Evolutionary conservation across 2,888 invertebrate species (phyloP).

Genomic region (Synergus gifuensis): DNA sequence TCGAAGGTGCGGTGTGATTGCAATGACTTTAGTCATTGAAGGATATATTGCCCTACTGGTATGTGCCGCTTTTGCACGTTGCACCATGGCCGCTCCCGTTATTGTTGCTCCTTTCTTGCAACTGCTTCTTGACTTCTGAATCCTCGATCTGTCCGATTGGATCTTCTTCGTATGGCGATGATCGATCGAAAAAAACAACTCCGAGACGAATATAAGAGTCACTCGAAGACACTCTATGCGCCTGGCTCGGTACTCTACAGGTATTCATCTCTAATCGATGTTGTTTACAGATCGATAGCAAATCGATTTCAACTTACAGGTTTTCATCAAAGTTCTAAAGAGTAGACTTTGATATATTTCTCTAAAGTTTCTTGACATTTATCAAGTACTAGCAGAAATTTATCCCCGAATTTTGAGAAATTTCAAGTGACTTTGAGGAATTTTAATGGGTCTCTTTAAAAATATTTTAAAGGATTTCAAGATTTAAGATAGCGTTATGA

Average conservation of each 20-base stretch:
- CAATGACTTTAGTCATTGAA: conserved; percentile 55
- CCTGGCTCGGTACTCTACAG: neutral
- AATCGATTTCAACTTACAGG: conserved; percentile 25
- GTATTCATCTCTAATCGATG: conserved; percentile 19
- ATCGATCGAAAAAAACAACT: conserved; percentile 21
- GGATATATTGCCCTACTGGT: conserved; percentile 57
- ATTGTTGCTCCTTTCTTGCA: conserved; percentile 43
- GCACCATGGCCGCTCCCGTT: conserved; percentile 50
- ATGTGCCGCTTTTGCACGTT: conserved; percentile 55
- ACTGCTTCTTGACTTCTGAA: conserved; percentile 28
- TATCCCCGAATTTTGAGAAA: no score
- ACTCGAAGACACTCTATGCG: conserved; percentile 1
- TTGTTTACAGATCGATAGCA: conserved; percentile 33
- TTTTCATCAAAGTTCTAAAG: conserved; percentile 1
- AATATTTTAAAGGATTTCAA: no score
- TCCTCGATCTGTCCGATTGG: conserved; percentile 35
- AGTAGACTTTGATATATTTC: neutral
- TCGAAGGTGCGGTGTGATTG: conserved; percentile 58
- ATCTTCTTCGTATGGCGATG: conserved; percentile 40
- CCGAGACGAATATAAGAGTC: conserved; percentile 13
- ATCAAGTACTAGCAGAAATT: neutral
- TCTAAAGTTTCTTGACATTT: neutral
- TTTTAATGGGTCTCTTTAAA: no score
- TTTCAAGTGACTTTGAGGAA: no score
- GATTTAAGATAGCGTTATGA: no score